Conservation (phyloP, 1,140 invertebrate species). For the Aphaenogaster rudis region DNA sequence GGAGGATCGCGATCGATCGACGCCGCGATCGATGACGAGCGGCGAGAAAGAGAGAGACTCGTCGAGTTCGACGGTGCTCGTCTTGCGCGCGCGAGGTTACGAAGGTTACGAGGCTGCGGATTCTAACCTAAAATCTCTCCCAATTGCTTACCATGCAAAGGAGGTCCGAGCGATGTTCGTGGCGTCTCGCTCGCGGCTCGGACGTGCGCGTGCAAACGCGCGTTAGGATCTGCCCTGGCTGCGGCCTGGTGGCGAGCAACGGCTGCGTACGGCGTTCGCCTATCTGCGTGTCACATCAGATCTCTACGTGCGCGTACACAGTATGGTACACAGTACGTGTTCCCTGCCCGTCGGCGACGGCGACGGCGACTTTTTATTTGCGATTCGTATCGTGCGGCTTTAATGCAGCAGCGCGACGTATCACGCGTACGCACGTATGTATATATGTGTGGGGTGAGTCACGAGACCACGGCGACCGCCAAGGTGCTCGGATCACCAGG, state of each 20-base stretch:
- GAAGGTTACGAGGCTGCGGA: background rate
- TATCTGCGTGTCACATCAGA: constrained; percentile 32
- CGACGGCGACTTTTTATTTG: background rate
- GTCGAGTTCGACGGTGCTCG: background rate
- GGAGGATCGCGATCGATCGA: background rate
- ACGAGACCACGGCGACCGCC: constrained; percentile 12
- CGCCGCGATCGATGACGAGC: background rate
- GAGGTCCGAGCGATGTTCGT: constrained; percentile 8
- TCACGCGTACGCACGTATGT: background rate
- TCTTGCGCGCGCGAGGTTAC: background rate
- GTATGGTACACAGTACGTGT: background rate
- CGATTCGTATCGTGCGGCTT: background rate
- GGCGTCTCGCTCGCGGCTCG: background rate
- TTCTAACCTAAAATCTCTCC: constrained; percentile 27
- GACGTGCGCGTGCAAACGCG: constrained; percentile 11
- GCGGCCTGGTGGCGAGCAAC: background rate
- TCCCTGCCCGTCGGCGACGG: background rate
- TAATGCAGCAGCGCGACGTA: background rate
- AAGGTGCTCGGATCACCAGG: background rate
- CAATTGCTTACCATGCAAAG: constrained; percentile 39
- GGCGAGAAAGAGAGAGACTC: background rate
- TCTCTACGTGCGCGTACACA: background rate
- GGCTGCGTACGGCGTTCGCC: background rate
- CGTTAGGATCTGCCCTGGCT: background rate
- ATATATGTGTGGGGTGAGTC: constrained; percentile 28